phyloP scores from a whole-genome alignment of 1,140 invertebrate species.

The Forficula auricularia region DNA sequence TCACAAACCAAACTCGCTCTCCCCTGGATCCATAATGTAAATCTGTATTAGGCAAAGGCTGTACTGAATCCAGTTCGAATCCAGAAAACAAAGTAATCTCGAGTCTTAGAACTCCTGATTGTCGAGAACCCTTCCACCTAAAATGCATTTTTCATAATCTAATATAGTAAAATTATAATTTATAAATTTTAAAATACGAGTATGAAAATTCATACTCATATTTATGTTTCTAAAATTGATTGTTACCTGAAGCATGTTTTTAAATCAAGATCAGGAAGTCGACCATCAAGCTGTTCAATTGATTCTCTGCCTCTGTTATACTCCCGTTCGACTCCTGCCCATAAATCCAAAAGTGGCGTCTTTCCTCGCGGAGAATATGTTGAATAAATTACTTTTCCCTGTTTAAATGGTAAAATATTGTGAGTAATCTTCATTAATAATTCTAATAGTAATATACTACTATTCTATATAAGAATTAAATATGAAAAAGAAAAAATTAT shows the following conservation, averaged over 20 bases:
- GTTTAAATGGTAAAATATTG: no score
- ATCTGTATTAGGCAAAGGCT: constrained; percentile 31
- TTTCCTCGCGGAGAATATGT: constrained; percentile 34
- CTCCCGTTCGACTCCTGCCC: constrained; percentile 38
- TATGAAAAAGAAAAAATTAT: no score
- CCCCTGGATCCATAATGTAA: constrained; percentile 35
- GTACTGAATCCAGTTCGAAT: constrained; percentile 33
- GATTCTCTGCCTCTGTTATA: constrained; percentile 35
- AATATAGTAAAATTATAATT: constrained; percentile 6
- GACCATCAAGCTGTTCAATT: constrained; percentile 39
- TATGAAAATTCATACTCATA: no score
- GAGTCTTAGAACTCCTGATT: constrained; percentile 36
- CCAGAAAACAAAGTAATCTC: constrained; percentile 44
- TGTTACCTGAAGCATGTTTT: constrained; percentile 39
- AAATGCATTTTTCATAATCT: constrained; percentile 12
- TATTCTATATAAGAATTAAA: no score
- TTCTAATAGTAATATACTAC: no score
- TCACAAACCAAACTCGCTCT: constrained; percentile 42
- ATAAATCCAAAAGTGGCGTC: constrained; percentile 33
- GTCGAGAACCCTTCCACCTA: constrained; percentile 37
- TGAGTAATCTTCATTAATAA: no score
- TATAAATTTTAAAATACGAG: background rate
- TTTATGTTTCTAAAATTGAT: no score
- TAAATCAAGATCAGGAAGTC: constrained; percentile 35
- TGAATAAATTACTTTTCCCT: constrained; percentile 29